A percentile compares a stretch with the other conserved stretches of the same genome.
phyloP scores from a whole-genome alignment of 2,797 vertebrate genomes.

The Oreonectes daqikongensis region DNA sequence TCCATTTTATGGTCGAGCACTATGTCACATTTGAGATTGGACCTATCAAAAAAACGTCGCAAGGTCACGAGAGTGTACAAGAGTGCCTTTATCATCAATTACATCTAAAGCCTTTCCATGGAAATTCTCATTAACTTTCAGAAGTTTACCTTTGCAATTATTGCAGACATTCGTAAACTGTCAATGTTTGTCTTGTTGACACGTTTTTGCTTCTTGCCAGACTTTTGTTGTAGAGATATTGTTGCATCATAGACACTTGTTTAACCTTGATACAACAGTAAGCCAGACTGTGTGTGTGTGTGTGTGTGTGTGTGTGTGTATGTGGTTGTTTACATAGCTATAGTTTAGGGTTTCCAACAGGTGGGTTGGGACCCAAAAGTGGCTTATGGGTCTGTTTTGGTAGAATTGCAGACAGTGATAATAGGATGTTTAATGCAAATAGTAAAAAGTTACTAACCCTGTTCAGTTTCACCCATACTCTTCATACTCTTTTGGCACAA shows the following conservation, averaged over 20 bases:
- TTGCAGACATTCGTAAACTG: neutral
- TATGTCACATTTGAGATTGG: neutral
- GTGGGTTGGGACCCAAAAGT: neutral
- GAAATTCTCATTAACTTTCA: neutral
- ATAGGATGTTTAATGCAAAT: neutral
- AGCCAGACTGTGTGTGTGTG: neutral
- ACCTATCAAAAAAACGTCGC: neutral
- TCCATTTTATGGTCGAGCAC: neutral
- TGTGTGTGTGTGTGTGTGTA: neutral
- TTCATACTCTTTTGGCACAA: neutral
- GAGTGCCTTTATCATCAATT: neutral
- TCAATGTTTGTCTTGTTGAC: conserved; percentile 7
- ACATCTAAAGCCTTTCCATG: neutral
- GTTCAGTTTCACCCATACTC: neutral
- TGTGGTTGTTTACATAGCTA: neutral
- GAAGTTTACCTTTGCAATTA: neutral
- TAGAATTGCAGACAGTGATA: neutral
- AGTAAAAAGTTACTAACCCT: neutral
- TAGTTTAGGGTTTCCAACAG: neutral
- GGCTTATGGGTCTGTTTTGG: neutral
- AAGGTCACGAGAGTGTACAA: neutral
- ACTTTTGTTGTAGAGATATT: neutral
- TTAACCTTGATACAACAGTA: conserved; percentile 43
- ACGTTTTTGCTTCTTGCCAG: neutral
- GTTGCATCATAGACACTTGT: conserved; percentile 55